These are phyloP conservation scores for Drosophila flavopinicola DNA, from an alignment of 2,888 invertebrate species.

Conservation along the genomic window DNA sequence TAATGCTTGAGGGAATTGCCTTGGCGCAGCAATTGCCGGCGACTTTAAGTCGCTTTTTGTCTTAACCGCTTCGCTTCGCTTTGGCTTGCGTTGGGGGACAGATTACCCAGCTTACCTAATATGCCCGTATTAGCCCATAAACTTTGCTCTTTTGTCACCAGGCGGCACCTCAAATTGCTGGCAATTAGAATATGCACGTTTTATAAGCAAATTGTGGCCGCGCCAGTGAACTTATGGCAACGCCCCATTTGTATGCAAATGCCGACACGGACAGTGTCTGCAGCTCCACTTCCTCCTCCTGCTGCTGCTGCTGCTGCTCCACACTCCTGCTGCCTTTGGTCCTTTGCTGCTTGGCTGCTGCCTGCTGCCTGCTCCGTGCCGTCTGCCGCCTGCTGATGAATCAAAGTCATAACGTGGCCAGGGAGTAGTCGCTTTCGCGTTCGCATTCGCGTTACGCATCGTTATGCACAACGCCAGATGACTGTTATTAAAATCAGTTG, in stretches of 20 bases:
- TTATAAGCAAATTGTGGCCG: constrained; percentile 72
- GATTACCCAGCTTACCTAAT: constrained; percentile 39
- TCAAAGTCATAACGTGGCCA: constrained; percentile 77
- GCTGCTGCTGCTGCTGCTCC: constrained; percentile 8
- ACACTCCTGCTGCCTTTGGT: neutral
- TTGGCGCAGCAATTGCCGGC: constrained; percentile 26
- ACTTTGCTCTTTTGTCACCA: constrained; percentile 51
- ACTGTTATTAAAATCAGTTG: constrained; percentile 82
- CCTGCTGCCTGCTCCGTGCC: constrained; percentile 6
- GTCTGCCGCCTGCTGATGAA: constrained; percentile 60
- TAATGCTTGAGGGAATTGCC: constrained; percentile 41
- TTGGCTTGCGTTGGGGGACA: constrained; percentile 44
- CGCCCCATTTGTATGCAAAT: constrained; percentile 84
- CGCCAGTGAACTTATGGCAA: constrained; percentile 76
- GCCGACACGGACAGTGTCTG: constrained; percentile 62
- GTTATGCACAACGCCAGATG: constrained; percentile 82
- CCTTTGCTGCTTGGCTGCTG: neutral
- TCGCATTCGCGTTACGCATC: constrained; percentile 76
- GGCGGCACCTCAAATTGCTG: constrained; percentile 60
- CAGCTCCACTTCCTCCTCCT: constrained; percentile 3
- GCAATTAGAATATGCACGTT: constrained; percentile 78
- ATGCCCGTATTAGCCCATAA: constrained; percentile 54
- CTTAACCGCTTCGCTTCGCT: constrained; percentile 55
- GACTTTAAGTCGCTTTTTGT: constrained; percentile 47
- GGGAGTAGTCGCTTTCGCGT: constrained; percentile 27